phyloP scores from a whole-genome alignment of 2,113 vertebrate species.

The Megatriorchis doriae region DNA sequence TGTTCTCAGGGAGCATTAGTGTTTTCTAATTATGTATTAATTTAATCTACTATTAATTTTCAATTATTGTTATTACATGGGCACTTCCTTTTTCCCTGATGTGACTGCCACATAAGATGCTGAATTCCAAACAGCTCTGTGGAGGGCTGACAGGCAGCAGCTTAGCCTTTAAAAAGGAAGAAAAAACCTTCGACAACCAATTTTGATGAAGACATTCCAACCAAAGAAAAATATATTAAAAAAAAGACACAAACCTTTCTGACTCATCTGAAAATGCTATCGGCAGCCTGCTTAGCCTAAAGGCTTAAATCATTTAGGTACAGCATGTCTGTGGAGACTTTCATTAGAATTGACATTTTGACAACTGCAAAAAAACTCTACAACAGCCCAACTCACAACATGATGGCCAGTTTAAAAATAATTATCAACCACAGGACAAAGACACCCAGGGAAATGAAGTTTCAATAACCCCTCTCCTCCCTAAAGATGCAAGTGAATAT shows the following conservation, averaged over 20 bases:
- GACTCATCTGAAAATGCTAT: slow-evolving; percentile 53
- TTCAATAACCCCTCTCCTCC: background rate
- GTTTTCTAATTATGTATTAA: slow-evolving; percentile 63
- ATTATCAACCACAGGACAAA: slow-evolving; percentile 34
- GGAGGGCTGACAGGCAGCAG: background rate
- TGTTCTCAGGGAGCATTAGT: slow-evolving; percentile 33
- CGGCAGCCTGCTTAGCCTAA: slow-evolving; percentile 51
- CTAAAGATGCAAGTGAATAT: background rate
- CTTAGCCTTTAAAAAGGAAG: background rate
- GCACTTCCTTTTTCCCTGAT: background rate
- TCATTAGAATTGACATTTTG: slow-evolving; percentile 67
- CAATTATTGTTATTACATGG: slow-evolving; percentile 48
- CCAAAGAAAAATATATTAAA: background rate
- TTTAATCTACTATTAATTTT: slow-evolving; percentile 65
- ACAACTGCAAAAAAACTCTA: slow-evolving; percentile 47
- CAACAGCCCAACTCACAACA: background rate
- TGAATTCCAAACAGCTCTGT: slow-evolving; percentile 45
- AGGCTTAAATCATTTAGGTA: slow-evolving; percentile 55
- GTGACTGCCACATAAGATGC: background rate
- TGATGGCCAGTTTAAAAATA: slow-evolving; percentile 34
- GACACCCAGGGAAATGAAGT: background rate
- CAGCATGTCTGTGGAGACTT: slow-evolving; percentile 24
- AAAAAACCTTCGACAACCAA: background rate
- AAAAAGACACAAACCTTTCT: slow-evolving; percentile 19
- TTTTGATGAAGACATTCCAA: slow-evolving; percentile 40